phyloP scores from a whole-genome alignment of 2,888 invertebrate genomes.

The Coleophora flavipennella region DNA sequence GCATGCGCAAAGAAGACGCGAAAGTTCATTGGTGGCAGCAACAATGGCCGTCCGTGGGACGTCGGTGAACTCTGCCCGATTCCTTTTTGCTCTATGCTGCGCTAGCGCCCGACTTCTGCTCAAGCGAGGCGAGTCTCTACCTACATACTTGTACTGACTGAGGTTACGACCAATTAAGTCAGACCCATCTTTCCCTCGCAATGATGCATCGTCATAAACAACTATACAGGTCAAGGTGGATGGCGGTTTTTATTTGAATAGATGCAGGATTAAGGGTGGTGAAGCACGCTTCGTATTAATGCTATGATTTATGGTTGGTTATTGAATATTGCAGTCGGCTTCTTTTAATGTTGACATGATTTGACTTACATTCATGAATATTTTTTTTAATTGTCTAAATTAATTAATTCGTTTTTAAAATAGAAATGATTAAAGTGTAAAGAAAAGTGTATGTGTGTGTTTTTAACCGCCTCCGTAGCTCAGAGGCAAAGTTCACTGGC shows the following conservation, averaged over 20 bases:
- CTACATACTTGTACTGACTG: constrained; percentile 5
- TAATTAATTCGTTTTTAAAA: too few relatives aligned
- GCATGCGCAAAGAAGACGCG: constrained; percentile 15
- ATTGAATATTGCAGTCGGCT: constrained; percentile 38
- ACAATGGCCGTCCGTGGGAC: constrained; percentile 44
- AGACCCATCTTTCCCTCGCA: constrained; percentile 15
- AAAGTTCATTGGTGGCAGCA: constrained; percentile 25
- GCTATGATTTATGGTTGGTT: constrained; percentile 44
- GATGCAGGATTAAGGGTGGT: constrained; percentile 23
- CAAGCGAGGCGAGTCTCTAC: constrained; percentile 20
- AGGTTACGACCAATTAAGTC: constrained; percentile 17
- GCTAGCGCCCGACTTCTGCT: constrained; percentile 28
- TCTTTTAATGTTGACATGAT: not conserved
- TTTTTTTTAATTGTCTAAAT: too few relatives aligned
- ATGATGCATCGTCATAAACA: too few relatives aligned
- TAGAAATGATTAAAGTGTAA: too few relatives aligned
- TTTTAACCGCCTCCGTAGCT: too few relatives aligned
- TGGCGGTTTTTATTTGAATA: not conserved
- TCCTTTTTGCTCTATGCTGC: constrained; percentile 32
- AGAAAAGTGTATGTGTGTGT: too few relatives aligned
- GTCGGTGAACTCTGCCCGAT: constrained; percentile 42
- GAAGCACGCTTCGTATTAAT: constrained; percentile 31
- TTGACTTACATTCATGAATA: too few relatives aligned
- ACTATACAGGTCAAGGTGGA: not conserved
- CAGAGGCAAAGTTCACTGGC: too few relatives aligned